A percentile compares a stretch with the other conserved stretches of the same genome.
These are phyloP conservation scores for Myrmecophaga tridactyla DNA, from an alignment of 2,113 vertebrate genomes.

Conservation along the genomic window DNA sequence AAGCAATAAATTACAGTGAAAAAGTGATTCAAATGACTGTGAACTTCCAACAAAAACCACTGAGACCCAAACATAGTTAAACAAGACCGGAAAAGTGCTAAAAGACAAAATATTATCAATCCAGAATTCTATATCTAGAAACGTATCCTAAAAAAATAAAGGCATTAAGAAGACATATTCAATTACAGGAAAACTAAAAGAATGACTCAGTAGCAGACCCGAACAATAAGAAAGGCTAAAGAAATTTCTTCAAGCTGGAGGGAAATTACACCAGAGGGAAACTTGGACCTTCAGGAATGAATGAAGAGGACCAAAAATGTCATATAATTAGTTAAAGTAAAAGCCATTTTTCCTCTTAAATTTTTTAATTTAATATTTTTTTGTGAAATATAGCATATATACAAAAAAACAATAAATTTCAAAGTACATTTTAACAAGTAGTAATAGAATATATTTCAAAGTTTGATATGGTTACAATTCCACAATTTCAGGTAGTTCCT, in stretches of 20 bases:
- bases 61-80: neutral
- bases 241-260: neutral
- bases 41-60: neutral
- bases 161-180: constrained; percentile 1
- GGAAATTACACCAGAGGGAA: neutral
- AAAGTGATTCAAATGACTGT: neutral
- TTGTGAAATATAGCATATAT: too few species aligned
- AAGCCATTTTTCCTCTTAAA: neutral
- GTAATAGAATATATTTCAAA: too few species aligned
- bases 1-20: neutral
- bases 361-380: too few species aligned
- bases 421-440: too few species aligned
- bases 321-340: neutral
- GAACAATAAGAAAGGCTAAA: neutral
- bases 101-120: neutral
- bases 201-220: neutral
- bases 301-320: constrained; percentile 8
- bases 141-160: neutral
- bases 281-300: neutral
- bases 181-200: neutral
- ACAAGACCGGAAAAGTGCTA: neutral
- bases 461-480: too few species aligned
- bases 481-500: too few species aligned
- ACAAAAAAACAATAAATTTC: too few species aligned
- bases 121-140: neutral